Percentiles rank a stretch among this genome's conserved stretches.
These are phyloP conservation scores for Leptinotarsa defecta DNA, from an alignment of 1,140 invertebrate species.

Conservation along the genomic window DNA sequence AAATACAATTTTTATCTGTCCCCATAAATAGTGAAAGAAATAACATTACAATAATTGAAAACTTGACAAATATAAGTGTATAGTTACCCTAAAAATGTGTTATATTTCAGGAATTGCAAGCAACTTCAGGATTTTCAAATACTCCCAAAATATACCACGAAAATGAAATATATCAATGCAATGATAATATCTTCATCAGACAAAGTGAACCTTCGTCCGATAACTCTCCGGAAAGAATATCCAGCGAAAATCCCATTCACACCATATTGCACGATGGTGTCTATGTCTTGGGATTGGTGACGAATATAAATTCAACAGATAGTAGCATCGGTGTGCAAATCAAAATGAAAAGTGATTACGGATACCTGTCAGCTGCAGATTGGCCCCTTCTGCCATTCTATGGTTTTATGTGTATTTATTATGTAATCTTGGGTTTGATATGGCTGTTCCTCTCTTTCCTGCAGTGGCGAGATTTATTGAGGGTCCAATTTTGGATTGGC, in stretches of 20 bases:
- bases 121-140: constrained; percentile 27
- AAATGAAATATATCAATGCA: constrained; percentile 41
- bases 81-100: not conserved
- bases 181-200: constrained; percentile 48
- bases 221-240: constrained; percentile 33
- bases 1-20: no score
- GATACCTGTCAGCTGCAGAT: constrained; percentile 76
- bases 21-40: no score
- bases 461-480: constrained; percentile 88
- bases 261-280: constrained; percentile 61
- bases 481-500: constrained; percentile 95
- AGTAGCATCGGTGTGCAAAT: constrained; percentile 64
- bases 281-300: constrained; percentile 59
- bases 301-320: constrained; percentile 36
- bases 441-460: constrained; percentile 85
- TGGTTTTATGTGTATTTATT: constrained; percentile 86
- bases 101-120: constrained; percentile 26
- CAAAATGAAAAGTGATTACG: constrained; percentile 68
- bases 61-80: no score
- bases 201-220: constrained; percentile 33
- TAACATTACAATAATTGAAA: no score
- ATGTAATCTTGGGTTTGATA: constrained; percentile 78
- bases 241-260: constrained; percentile 51
- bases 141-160: constrained; percentile 33
- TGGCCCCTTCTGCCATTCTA: constrained; percentile 82